Base-by-base conservation (phyloP, 1,140 invertebrate species). In the Drosophila nannoptera region DNA sequence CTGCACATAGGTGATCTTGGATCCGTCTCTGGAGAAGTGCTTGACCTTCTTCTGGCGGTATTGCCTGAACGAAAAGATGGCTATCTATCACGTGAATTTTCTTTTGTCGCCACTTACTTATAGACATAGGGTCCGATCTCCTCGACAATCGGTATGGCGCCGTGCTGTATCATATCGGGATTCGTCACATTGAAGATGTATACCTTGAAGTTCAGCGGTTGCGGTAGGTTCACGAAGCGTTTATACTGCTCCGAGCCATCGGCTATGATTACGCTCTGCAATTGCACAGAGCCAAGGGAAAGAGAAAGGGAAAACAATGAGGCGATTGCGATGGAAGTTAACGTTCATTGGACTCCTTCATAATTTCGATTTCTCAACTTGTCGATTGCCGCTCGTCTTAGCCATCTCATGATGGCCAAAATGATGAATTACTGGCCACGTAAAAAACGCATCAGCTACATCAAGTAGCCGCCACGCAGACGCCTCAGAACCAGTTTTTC, bases 151-250 rank as follows among this genome's bases (percentile, higher is more conserved):
- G 92, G 91, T 78, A 92, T 92, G 43, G 70, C 90, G 53, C 93
- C 93, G 11, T 90, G 83, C 54, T 91, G 84, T 35, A 95, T 91
- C 75, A 93, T 93, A 0, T 90, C 87, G 0, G 92, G 91, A 90
- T 96, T 96, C 4, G 92, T 93, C 0, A 95, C 90, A 84, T 96
- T 94, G 83, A 95, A 96, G 61, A 96, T 91, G 76, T 94, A 95
- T 35, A 95, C 91, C 88, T 93, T 93, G 62, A 93, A 93, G 43
- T 90, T 90, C 6, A 93, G 76, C 3, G 92, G 90, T 64, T 93
- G 90, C 0, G 93, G 93, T 49, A 92, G 67, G 52, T 91, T 90
- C 12, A 90, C 76, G 89, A 92, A 93, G 53, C 91, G 89, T 52
- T 90, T 90, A 22, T 90, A 90, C 38, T 91, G 89, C 42, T 91